These are phyloP conservation scores for Glaucomys volans DNA, from an alignment of 2,113 vertebrate genomes.

Conservation along the genomic window DNA sequence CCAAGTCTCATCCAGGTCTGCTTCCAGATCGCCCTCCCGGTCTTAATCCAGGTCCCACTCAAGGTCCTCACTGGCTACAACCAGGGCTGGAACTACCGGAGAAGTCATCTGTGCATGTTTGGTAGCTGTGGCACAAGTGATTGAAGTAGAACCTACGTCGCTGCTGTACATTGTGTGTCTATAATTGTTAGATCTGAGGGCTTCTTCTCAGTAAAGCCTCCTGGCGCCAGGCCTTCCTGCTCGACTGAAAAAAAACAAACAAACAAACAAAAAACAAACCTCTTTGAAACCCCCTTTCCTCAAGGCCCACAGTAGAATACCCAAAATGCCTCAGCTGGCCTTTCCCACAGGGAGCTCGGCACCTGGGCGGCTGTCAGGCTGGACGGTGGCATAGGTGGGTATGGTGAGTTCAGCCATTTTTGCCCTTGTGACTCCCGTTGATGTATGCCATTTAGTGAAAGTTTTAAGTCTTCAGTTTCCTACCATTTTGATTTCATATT, in stretches of 20 bases:
- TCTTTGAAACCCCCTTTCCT: constrained; percentile 61
- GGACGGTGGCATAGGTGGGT: constrained; percentile 87
- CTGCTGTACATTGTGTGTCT: constrained; percentile 88
- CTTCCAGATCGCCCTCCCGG: constrained; percentile 86
- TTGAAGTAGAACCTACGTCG: constrained; percentile 86
- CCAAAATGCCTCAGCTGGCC: constrained; percentile 74
- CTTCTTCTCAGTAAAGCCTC: constrained; percentile 81
- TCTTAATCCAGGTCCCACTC: constrained; percentile 90
- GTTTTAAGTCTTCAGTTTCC: constrained; percentile 89
- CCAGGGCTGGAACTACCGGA: constrained; percentile 75
- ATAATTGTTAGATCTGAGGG: constrained; percentile 77
- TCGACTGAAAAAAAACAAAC: constrained; percentile 79
- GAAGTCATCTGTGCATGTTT: constrained; percentile 88
- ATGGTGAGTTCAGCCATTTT: constrained; percentile 81
- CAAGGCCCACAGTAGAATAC: constrained; percentile 67
- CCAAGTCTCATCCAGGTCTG: constrained; percentile 89
- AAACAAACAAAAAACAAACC: no score
- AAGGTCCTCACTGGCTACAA: constrained; percentile 87
- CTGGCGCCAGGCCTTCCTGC: constrained; percentile 76
- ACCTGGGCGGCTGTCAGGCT: constrained; percentile 70
- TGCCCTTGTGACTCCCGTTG: constrained; percentile 86
- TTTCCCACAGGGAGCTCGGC: constrained; percentile 74
- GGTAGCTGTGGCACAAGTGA: constrained; percentile 90
- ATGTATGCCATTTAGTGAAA: constrained; percentile 90
- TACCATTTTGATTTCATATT: constrained; percentile 85